phyloP scores from a whole-genome alignment of 2,797 vertebrate species.

The Erpetoichthys calabaricus region DNA sequence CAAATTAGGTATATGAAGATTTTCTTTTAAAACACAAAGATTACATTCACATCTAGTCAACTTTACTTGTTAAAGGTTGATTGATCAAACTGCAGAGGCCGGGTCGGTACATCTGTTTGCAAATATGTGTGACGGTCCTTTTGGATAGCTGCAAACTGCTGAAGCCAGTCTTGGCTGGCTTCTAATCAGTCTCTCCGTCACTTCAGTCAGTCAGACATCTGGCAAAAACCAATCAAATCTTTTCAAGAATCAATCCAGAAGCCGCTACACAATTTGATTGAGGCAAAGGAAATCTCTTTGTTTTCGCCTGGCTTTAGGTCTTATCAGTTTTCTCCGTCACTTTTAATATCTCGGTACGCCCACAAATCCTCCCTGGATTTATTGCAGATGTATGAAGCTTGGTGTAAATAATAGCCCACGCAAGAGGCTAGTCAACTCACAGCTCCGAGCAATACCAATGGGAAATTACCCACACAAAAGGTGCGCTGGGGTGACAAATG shows the following conservation, averaged over 20 bases:
- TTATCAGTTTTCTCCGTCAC: slow-evolving; percentile 47
- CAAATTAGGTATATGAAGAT: slow-evolving; percentile 43
- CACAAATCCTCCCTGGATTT: slow-evolving; percentile 56
- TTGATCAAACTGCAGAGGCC: slow-evolving; percentile 46
- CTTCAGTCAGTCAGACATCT: slow-evolving; percentile 28
- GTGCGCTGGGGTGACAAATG: slow-evolving; percentile 87
- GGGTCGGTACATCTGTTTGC: slow-evolving; percentile 58
- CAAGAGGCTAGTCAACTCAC: slow-evolving; percentile 46
- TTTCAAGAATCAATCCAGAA: slow-evolving; percentile 29
- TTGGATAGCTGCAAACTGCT: slow-evolving; percentile 8
- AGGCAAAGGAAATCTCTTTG: slow-evolving; percentile 32
- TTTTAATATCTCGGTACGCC: slow-evolving; percentile 32
- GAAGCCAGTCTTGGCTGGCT: slow-evolving; percentile 7
- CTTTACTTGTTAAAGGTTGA: slow-evolving; percentile 69
- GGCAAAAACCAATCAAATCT: slow-evolving; percentile 37
- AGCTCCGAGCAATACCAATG: slow-evolving; percentile 49
- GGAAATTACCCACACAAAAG: slow-evolving; percentile 85
- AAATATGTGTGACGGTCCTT: slow-evolving; percentile 36
- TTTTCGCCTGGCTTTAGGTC: slow-evolving; percentile 27
- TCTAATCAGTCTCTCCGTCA: slow-evolving; percentile 3
- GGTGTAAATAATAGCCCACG: slow-evolving; percentile 58
- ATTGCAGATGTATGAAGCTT: slow-evolving; percentile 58
- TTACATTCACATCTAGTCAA: slow-evolving; percentile 57
- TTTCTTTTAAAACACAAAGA: slow-evolving; percentile 54
- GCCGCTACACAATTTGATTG: slow-evolving; percentile 22